Evolutionary conservation across 2,888 invertebrate species (phyloP).

Genomic region (Cephus runcator): DNA sequence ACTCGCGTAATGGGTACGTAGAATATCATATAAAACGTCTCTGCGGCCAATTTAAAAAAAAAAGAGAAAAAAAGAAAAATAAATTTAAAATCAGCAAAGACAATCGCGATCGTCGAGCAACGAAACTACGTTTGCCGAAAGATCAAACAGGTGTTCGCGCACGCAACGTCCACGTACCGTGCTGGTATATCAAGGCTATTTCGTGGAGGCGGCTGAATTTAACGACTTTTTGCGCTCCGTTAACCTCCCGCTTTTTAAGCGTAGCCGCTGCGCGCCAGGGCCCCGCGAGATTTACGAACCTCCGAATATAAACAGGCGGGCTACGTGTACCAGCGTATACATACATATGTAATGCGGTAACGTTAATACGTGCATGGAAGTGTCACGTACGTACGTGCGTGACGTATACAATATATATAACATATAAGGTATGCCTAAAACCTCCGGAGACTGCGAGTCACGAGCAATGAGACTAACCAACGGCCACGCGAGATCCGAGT

Average conservation of each 20-base stretch:
- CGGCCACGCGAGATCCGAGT: neutral
- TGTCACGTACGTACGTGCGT: neutral
- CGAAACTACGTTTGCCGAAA: constrained; percentile 14
- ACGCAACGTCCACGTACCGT: constrained; percentile 18
- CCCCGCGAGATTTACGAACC: neutral
- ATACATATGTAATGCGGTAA: neutral
- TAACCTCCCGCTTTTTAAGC: constrained; percentile 30
- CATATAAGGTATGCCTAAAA: neutral
- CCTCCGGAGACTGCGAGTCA: neutral
- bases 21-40: no score
- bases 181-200: constrained; percentile 22
- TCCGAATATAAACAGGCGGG: neutral
- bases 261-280: neutral
- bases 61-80: no score
- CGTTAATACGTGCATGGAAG: neutral
- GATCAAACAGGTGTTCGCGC: constrained; percentile 55
- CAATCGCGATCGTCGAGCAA: neutral
- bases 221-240: constrained; percentile 44
- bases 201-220: constrained; percentile 46
- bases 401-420: neutral
- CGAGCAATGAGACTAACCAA: neutral
- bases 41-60: no score
- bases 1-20: no score
- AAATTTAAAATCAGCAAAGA: no score
- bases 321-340: neutral